phyloP scores from a whole-genome alignment of 2,797 vertebrate genomes.

The Cygnus olor region DNA sequence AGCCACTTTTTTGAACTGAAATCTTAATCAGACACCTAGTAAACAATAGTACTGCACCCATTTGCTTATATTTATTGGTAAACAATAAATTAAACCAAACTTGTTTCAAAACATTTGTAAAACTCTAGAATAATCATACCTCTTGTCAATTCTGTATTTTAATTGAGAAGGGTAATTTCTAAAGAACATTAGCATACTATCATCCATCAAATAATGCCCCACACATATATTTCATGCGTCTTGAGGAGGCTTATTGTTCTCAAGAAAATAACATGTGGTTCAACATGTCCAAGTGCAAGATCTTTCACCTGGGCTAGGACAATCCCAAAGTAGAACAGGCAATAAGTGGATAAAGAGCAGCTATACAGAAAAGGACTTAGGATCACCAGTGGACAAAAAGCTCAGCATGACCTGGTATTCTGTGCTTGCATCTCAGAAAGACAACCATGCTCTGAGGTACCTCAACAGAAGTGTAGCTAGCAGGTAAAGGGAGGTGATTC shows the following conservation, averaged over 20 bases:
- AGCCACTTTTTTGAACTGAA: neutral
- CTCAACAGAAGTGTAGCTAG: too few relatives aligned
- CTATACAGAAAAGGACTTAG: too few relatives aligned
- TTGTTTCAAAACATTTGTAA: neutral
- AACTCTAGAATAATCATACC: neutral
- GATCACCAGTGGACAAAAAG: too few relatives aligned
- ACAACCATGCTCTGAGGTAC: too few relatives aligned
- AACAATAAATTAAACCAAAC: neutral
- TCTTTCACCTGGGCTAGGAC: too few relatives aligned
- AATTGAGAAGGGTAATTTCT: neutral
- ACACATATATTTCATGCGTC: neutral
- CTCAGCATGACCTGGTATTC: too few relatives aligned
- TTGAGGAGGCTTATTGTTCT: neutral
- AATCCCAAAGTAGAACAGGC: too few relatives aligned
- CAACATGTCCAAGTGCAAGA: too few relatives aligned
- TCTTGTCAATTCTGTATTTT: neutral
- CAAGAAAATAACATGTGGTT: too few relatives aligned
- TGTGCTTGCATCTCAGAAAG: too few relatives aligned
- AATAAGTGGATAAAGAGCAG: too few relatives aligned
- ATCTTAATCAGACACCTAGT: neutral
- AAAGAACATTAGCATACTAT: neutral
- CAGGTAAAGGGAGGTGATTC: too few relatives aligned
- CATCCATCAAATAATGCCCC: neutral
- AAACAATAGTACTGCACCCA: neutral
- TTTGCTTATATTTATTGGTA: neutral